phyloP scores from a whole-genome alignment of 92 coral and sea anemone genomes.

The Heteractis magnifica region DNA sequence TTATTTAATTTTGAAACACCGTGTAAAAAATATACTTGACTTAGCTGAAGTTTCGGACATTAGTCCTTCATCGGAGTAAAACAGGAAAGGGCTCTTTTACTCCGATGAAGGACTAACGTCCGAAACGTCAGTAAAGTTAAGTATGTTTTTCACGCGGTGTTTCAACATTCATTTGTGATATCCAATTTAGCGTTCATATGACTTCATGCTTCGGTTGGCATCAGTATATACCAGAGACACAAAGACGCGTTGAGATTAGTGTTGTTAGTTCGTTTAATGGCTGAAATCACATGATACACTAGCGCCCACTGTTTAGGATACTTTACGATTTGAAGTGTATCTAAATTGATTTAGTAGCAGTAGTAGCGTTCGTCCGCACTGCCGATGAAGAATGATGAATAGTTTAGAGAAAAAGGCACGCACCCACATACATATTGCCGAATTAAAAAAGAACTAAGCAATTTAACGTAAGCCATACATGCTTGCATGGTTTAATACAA shows the following conservation, averaged over 20 bases:
- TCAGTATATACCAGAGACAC: neutral
- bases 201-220: neutral
- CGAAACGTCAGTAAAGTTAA: no score
- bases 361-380: no score
- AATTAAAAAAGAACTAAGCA: no score
- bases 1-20: no score
- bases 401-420: no score
- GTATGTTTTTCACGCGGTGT: no score
- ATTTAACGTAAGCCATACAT: neutral
- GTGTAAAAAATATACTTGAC: no score
- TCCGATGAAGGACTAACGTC: no score
- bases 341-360: neutral
- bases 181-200: neutral
- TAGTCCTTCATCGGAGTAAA: no score
- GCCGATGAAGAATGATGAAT: neutral
- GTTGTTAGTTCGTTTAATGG: neutral
- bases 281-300: neutral
- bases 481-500: neutral
- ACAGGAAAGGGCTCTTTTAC: no score
- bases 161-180: no score
- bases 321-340: neutral
- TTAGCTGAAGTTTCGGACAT: no score
- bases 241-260: neutral
- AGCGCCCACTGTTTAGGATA: neutral
- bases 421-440: neutral